Conservation (phyloP, 2,113 vertebrate species). For the Oncorhynchus mykiss region DNA sequence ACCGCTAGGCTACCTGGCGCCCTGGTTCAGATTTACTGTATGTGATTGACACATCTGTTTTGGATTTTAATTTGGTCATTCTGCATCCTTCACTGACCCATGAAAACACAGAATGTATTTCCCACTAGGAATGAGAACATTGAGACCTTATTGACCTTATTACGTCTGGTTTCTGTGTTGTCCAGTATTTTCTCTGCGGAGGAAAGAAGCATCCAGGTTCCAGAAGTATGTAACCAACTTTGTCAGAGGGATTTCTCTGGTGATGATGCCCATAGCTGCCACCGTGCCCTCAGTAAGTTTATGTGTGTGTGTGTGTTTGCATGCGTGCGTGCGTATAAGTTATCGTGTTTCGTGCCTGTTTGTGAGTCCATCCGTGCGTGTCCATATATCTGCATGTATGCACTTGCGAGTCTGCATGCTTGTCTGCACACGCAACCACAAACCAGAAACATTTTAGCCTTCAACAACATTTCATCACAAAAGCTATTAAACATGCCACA, state of each 20-base stretch:
- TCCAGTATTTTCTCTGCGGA: conserved; percentile 84
- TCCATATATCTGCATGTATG: neutral
- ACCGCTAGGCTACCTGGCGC: no score
- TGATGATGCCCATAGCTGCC: conserved; percentile 77
- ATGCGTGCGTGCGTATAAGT: neutral
- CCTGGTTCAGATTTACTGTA: no score
- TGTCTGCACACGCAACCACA: neutral
- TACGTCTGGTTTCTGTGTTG: neutral
- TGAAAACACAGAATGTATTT: neutral
- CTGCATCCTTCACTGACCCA: neutral
- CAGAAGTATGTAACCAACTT: conserved; percentile 75
- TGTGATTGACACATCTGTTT: no score
- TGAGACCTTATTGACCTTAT: neutral
- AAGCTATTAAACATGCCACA: no score
- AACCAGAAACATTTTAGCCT: neutral
- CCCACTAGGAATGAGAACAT: neutral
- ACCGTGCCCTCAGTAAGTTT: no score
- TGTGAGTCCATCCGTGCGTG: neutral
- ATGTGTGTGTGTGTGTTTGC: neutral
- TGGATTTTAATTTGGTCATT: no score
- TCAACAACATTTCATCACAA: neutral
- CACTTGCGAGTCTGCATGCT: neutral
- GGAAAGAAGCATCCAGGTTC: conserved; percentile 65
- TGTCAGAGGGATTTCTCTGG: conserved; percentile 75
- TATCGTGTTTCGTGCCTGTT: conserved; percentile 1